These are phyloP conservation scores for Palythoa grandiflora DNA, from an alignment of 92 coral and sea anemone genomes.

Conservation along the genomic window DNA sequence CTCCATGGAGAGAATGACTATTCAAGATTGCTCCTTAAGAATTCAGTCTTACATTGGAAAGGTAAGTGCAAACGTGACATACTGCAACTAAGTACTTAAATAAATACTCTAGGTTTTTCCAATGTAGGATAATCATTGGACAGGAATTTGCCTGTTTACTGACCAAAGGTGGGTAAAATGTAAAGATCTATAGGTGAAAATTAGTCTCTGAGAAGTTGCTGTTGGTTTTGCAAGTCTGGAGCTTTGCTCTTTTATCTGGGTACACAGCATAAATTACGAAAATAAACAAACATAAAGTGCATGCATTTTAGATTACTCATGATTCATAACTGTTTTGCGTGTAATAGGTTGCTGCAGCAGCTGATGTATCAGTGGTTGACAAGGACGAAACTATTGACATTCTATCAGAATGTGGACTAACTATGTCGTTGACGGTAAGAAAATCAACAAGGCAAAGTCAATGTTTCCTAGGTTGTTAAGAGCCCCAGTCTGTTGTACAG, in stretches of 20 bases:
- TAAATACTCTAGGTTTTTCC: not conserved
- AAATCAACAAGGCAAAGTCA: no score
- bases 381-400: conserved; percentile 45
- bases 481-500: no score
- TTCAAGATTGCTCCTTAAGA: conserved; percentile 4
- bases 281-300: no score
- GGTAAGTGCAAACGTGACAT: no score
- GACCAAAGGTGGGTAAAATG: no score
- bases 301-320: not conserved
- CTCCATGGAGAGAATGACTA: not conserved
- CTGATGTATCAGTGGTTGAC: conserved; percentile 59
- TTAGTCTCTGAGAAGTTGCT: no score
- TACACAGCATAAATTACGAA: no score
- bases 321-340: not conserved
- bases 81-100: not conserved
- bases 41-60: not conserved
- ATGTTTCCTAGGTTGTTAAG: no score
- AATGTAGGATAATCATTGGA: not conserved
- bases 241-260: no score
- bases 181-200: no score
- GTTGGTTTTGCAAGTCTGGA: no score
- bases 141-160: not conserved
- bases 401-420: no score
- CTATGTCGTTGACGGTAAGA: conserved; percentile 67
- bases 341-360: conserved; percentile 58